Conservation (phyloP, 1,140 invertebrate genomes). For the Neodiprion lecontei region DNA sequence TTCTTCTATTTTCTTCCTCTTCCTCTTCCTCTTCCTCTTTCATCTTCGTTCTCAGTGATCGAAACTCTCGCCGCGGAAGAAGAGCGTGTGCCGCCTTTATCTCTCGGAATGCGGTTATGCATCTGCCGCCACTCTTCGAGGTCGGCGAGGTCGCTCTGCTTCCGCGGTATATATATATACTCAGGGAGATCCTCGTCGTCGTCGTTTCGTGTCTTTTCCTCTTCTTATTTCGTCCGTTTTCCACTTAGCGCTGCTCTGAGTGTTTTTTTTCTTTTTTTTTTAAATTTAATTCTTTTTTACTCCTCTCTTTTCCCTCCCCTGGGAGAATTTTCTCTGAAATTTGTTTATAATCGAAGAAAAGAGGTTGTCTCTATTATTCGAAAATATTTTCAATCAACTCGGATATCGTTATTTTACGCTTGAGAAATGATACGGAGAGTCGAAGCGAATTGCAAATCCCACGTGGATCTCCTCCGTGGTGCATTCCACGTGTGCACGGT, state of each 20-base stretch:
- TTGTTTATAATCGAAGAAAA: too few species aligned
- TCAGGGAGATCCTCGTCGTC: not conserved
- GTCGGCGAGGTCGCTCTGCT: not conserved
- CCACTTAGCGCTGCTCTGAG: not conserved
- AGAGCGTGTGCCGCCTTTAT: too few species aligned
- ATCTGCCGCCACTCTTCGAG: too few species aligned
- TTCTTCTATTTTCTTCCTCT: not conserved
- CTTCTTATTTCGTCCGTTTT: not conserved
- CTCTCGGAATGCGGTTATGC: too few species aligned
- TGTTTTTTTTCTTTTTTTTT: constrained; percentile 7
- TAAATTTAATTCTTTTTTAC: not conserved
- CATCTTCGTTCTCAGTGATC: not conserved
- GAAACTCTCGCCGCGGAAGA: not conserved
- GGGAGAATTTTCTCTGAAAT: too few species aligned
- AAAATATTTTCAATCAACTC: too few species aligned
- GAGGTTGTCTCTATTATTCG: too few species aligned
- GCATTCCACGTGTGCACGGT: too few species aligned
- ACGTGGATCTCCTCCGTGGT: too few species aligned
- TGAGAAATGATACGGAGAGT: too few species aligned
- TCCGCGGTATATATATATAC: not conserved
- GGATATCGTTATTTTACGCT: too few species aligned
- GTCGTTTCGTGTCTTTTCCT: not conserved
- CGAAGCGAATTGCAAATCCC: too few species aligned
- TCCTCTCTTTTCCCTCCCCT: not conserved
- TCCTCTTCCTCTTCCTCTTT: not conserved